Evolutionary conservation across 2,113 vertebrate species (phyloP), one percentile per base, ranked within the genome.

Genomic region (Macroglossus sobrinus): DNA sequence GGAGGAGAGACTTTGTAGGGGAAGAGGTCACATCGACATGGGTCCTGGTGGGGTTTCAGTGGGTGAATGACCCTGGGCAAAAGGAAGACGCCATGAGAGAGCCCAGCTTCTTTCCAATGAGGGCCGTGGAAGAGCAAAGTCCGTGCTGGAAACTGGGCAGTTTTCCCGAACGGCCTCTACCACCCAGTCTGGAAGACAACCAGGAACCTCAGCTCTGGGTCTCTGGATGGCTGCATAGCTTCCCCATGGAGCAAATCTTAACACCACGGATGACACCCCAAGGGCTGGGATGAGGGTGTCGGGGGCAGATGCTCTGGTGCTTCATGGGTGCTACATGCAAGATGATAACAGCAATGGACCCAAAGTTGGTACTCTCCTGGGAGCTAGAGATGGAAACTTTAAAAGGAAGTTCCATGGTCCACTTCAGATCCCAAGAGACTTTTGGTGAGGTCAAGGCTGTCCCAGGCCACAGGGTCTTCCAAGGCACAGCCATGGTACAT

Each of bases 161-260:
- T 81, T 76, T 74, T 81, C 74, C 66, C 64, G 1, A 18, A 24
- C 2, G n/a, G 55, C 64, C 35, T 53, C 88, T 12, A n/a, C 33
- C 71, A 50, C 63, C 47, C 71, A 43, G 43, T 40, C 64, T 80
- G 64, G 61, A 30, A 22, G 80, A 84, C 21, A 30, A 38, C 26
- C 72, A 63, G 28, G 57, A 43, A 28, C 57, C 75, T 71, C 43
- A 33, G 66, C 53, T 59, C 55, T 38, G 68, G 53, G 21, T 74
- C 24, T 13, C 24, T 5, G 59, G 24, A 4, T 2, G 35, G 75
- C 45, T n/a, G 2, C 3, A 1, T 2, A 72, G 78, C 3, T 50
- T 2, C 43, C 3, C 28, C 8, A 3, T 0, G 18, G 24, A 57
- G 30, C 21, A 19, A 0, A 43, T 15, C 35, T 43, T 33, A 74